phyloP scores from a whole-genome alignment of 1,140 invertebrate genomes.

The Lepidotrigona ventralis region DNA sequence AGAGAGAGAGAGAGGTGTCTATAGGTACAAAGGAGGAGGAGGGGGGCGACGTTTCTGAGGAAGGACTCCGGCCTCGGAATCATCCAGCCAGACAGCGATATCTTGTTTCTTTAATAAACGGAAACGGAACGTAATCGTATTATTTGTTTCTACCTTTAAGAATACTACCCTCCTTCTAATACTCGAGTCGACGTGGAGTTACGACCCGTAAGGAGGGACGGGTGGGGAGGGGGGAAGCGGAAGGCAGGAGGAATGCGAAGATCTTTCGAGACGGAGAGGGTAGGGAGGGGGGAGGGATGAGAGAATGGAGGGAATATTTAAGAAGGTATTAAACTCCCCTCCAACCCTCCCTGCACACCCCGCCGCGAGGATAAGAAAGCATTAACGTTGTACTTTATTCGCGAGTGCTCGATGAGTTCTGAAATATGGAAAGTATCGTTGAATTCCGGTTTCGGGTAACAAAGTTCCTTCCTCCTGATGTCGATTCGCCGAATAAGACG shows the following conservation, averaged over 20 bases:
- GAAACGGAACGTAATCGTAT: conserved; percentile 81
- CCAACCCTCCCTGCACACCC: conserved; percentile 12
- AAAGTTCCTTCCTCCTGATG: conserved; percentile 18
- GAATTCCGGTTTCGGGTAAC: conserved; percentile 48
- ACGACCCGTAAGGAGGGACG: too few species aligned
- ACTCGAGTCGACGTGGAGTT: conserved; percentile 46
- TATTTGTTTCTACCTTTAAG: conserved; percentile 79
- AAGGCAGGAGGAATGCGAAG: conserved; percentile 31
- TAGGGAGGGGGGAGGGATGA: not conserved
- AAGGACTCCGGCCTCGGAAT: conserved; percentile 59
- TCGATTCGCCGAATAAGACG: conserved; percentile 28
- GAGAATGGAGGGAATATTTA: conserved; percentile 78
- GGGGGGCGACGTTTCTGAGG: conserved; percentile 38
- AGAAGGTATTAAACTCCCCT: conserved; percentile 77
- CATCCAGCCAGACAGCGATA: conserved; percentile 72
- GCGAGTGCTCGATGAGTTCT: conserved; percentile 69
- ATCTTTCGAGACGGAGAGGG: conserved; percentile 33
- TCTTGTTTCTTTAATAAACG: conserved; percentile 81
- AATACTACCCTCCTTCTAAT: conserved; percentile 69
- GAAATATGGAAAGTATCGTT: conserved; percentile 70
- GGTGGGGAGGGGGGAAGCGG: too few species aligned
- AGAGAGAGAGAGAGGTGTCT: conserved; percentile 19
- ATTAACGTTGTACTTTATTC: conserved; percentile 75
- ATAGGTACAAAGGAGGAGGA: conserved; percentile 43
- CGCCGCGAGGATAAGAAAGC: conserved; percentile 66